These are phyloP conservation scores for Pheosia gnoma DNA, from an alignment of 2,888 invertebrate genomes.

Conservation along the genomic window DNA sequence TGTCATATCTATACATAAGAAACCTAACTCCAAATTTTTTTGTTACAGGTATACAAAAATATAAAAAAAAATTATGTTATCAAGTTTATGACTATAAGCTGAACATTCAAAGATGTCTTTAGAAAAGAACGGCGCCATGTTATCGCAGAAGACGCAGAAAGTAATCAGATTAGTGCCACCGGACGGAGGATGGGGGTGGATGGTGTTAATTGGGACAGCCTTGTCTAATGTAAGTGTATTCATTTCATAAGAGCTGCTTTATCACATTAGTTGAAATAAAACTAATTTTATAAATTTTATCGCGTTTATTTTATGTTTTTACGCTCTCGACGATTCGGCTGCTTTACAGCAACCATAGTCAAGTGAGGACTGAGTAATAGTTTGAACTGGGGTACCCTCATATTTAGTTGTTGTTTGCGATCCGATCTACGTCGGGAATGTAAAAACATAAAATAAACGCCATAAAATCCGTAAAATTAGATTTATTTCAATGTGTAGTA, in stretches of 20 bases:
- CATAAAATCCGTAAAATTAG: too few relatives aligned
- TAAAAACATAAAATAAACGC: too few relatives aligned
- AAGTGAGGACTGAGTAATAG: too few relatives aligned
- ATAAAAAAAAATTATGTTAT: slow-evolving; percentile 27
- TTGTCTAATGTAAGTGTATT: slow-evolving; percentile 85
- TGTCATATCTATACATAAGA: too few relatives aligned
- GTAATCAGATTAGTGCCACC: slow-evolving; percentile 79
- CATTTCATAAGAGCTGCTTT: neutral
- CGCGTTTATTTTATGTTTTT: too few relatives aligned
- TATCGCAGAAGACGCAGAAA: slow-evolving; percentile 55
- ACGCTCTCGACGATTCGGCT: too few relatives aligned
- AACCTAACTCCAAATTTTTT: slow-evolving; percentile 5
- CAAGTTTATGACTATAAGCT: slow-evolving; percentile 23
- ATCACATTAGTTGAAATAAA: neutral
- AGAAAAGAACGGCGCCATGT: slow-evolving; percentile 54
- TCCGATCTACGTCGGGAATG: too few relatives aligned
- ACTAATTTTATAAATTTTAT: too few relatives aligned
- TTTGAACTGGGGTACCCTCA: too few relatives aligned
- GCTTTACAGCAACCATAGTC: too few relatives aligned
- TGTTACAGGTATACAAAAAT: slow-evolving; percentile 21
- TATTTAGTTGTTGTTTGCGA: too few relatives aligned
- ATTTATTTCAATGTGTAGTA: too few relatives aligned
- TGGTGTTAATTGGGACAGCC: slow-evolving; percentile 87
- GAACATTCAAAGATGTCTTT: slow-evolving; percentile 45
- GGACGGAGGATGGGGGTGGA: slow-evolving; percentile 91